Percentiles rank a stretch among this genome's conserved stretches.
These are phyloP conservation scores for Xenopus tropicalis DNA, from an alignment of 2,113 vertebrate species.

Conservation along the genomic window UCB_Xtro_10.0 CM004447.2:69017001-69017500, in stretches of 20 bases:
- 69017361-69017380: slow-evolving; percentile 4
- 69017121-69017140: slow-evolving; percentile 79
- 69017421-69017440: not conserved
- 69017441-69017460: not conserved
- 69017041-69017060: slow-evolving; percentile 90
- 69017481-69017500: slow-evolving; percentile 85
- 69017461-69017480: slow-evolving; percentile 76
- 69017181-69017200: slow-evolving; percentile 95
- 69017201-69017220: slow-evolving; percentile 91
- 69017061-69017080: slow-evolving; percentile 87
- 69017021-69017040: too few species aligned
- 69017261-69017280: slow-evolving; percentile 62
- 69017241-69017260: slow-evolving; percentile 91
- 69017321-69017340: not conserved
- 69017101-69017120: slow-evolving; percentile 72
- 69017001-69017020: too few species aligned
- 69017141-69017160: slow-evolving; percentile 75
- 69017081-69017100: slow-evolving; percentile 81
- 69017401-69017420: not conserved
- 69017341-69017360: not conserved
- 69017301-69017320: not conserved
- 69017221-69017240: slow-evolving; percentile 83
- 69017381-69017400: not conserved
- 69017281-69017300: slow-evolving; percentile 25
- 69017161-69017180: slow-evolving; percentile 96